Conservation (phyloP, 2,797 vertebrate genomes). For the Luscinia megarhynchos region DNA sequence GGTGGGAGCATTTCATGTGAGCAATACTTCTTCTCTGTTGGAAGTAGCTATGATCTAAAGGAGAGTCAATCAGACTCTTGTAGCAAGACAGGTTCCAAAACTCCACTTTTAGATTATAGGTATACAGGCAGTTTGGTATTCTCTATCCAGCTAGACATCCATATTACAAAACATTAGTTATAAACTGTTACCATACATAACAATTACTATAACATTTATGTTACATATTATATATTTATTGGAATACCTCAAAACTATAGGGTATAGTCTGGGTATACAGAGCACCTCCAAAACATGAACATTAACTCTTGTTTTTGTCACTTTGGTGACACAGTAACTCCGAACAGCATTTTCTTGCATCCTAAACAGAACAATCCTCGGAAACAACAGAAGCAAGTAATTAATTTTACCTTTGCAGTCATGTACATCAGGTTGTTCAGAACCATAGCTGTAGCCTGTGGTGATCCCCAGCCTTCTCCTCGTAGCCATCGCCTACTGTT, state of each 20-base stretch:
- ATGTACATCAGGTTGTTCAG: conserved; percentile 99
- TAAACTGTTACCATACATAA: neutral
- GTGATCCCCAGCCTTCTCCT: conserved; percentile 98
- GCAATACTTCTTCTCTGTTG: neutral
- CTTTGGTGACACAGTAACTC: neutral
- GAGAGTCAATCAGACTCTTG: neutral
- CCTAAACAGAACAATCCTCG: neutral
- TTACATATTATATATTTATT: neutral
- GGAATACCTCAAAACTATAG: neutral
- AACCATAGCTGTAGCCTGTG: conserved; percentile 96
- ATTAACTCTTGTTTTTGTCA: neutral
- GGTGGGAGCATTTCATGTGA: neutral
- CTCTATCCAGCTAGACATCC: neutral
- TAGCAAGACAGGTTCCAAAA: neutral
- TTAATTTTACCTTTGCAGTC: conserved; percentile 91
- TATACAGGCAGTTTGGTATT: neutral
- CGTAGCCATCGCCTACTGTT: conserved; percentile 95
- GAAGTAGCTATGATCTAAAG: neutral
- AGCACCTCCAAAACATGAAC: neutral
- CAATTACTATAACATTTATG: neutral
- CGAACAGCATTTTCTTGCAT: neutral
- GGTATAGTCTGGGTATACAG: neutral
- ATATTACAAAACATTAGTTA: neutral
- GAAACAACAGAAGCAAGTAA: neutral
- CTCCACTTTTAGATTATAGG: neutral